phyloP scores from a whole-genome alignment of 2,797 vertebrate species.

The Pygocentrus nattereri region DNA sequence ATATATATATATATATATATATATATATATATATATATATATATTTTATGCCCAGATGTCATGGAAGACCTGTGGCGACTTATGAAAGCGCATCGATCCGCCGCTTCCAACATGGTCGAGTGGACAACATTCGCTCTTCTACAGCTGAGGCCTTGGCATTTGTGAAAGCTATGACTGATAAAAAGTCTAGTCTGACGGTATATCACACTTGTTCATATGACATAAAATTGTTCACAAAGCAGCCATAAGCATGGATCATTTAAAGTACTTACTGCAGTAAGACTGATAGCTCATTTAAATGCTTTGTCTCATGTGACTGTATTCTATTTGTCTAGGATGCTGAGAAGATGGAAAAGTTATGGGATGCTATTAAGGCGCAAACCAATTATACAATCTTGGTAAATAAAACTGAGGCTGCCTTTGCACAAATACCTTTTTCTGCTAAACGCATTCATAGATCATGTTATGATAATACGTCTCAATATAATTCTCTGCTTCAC shows the following conservation, averaged over 20 bases:
- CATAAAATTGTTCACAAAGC: not conserved
- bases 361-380: conserved; percentile 87
- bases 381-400: conserved; percentile 93
- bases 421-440: conserved; percentile 43
- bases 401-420: conserved; percentile 69
- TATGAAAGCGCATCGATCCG: conserved; percentile 97
- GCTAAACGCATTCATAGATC: conserved; percentile 59
- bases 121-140: conserved; percentile 96
- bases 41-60: conserved; percentile 76
- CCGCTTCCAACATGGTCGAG: conserved; percentile 90
- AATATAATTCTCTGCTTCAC: conserved; percentile 75
- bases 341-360: conserved; percentile 87
- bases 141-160: conserved; percentile 89
- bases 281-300: not conserved
- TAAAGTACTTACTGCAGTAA: not conserved
- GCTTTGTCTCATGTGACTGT: not conserved
- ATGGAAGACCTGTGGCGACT: conserved; percentile 83
- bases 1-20: no score
- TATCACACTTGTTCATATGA: conserved; percentile 66
- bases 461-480: conserved; percentile 83
- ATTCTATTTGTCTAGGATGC: conserved; percentile 76
- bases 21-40: no score
- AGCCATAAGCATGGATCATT: conserved; percentile 58
- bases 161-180: conserved; percentile 87
- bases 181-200: conserved; percentile 76